These are phyloP conservation scores for Atopsyche davidsoni DNA, from an alignment of 1,140 invertebrate genomes.

Conservation along the genomic window DNA sequence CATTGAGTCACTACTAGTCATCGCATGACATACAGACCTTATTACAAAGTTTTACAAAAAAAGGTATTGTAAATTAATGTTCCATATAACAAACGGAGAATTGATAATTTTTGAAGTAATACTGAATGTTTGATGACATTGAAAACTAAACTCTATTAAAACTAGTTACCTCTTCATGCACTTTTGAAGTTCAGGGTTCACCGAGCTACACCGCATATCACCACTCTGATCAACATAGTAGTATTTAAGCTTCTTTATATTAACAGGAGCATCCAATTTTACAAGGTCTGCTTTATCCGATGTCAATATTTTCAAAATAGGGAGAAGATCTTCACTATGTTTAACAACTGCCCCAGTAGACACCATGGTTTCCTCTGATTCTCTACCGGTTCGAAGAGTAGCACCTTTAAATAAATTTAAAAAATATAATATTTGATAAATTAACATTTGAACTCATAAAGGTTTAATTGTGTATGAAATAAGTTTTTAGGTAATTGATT, in stretches of 20 bases:
- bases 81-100: background rate
- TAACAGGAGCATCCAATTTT: slow-evolving; percentile 34
- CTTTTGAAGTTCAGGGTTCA: slow-evolving; percentile 60
- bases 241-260: slow-evolving; percentile 56
- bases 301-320: slow-evolving; percentile 61
- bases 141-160: too few relatives aligned
- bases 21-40: too few relatives aligned
- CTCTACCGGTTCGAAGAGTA: slow-evolving; percentile 50
- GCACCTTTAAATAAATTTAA: slow-evolving; percentile 48
- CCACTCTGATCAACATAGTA: slow-evolving; percentile 71
- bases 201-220: slow-evolving; percentile 61
- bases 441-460: slow-evolving; percentile 47
- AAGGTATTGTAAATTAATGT: too few relatives aligned
- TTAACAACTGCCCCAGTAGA: slow-evolving; percentile 73
- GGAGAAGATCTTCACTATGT: slow-evolving; percentile 67
- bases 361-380: slow-evolving; percentile 56
- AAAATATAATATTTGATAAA: slow-evolving; percentile 22
- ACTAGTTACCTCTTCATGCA: slow-evolving; percentile 53
- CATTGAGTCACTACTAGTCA: too few relatives aligned
- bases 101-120: too few relatives aligned
- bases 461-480: too few relatives aligned
- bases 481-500: too few relatives aligned
- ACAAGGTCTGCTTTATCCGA: slow-evolving; percentile 43
- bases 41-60: too few relatives aligned
- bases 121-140: too few relatives aligned